Conservation (phyloP, 1,140 invertebrate genomes). For the Phymorhynchus buccinoides region DNA sequence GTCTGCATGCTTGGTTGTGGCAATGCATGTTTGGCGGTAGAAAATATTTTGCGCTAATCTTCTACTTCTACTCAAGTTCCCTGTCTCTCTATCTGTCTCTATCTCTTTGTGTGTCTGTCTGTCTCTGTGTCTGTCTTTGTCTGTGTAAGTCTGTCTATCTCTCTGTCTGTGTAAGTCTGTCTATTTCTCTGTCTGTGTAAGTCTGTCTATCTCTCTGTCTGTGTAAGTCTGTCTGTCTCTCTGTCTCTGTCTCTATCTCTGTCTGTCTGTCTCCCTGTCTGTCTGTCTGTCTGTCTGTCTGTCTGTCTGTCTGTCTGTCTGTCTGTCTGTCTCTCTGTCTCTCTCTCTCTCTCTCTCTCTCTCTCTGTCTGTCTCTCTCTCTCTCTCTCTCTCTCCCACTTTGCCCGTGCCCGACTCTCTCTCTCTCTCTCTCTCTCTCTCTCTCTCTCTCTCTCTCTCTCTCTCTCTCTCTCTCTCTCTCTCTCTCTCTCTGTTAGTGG, state of each 20-base stretch:
- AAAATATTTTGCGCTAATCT: too few species aligned
- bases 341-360: too few species aligned
- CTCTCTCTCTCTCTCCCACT: too few species aligned
- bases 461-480: too few species aligned
- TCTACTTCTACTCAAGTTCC: too few species aligned
- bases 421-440: background rate
- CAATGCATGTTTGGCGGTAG: too few species aligned
- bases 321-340: background rate
- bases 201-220: background rate
- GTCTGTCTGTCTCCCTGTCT: background rate
- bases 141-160: background rate
- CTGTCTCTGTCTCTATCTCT: background rate
- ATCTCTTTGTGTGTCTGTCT: conserved; percentile 17
- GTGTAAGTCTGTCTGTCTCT: background rate
- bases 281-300: background rate
- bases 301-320: background rate
- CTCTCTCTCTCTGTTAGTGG: too few species aligned
- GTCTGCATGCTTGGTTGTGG: too few species aligned
- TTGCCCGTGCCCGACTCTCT: too few species aligned
- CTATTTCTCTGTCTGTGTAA: background rate
- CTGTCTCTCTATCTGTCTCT: conserved; percentile 23
- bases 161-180: background rate
- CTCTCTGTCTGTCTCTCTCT: too few species aligned
- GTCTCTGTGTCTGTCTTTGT: background rate
- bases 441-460: background rate